Percentiles rank a stretch among this genome's conserved stretches.
Conservation (phyloP, 2,797 vertebrate genomes). For the Tamandua tetradactyla region DNA sequence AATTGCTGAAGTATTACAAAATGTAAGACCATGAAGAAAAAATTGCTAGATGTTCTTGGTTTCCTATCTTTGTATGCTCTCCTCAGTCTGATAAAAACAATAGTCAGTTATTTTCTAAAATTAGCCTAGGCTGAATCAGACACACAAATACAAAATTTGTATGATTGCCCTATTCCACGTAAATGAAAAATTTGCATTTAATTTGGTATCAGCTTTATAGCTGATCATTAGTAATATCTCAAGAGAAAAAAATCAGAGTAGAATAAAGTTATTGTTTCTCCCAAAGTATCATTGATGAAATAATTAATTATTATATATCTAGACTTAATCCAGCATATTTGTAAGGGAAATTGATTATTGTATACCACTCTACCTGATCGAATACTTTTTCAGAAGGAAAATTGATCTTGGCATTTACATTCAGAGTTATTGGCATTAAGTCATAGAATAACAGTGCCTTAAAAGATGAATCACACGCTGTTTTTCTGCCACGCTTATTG, state of each 20-base stretch:
- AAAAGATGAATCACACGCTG: slow-evolving; percentile 81
- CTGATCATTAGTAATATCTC: not conserved
- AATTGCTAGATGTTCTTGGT: not conserved
- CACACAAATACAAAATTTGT: not conserved
- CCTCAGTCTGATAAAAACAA: not conserved
- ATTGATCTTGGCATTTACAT: slow-evolving; percentile 79
- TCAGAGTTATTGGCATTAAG: slow-evolving; percentile 77
- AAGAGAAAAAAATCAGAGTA: not conserved
- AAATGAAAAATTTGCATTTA: not conserved
- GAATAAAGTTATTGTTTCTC: not conserved
- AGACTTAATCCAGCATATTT: not conserved
- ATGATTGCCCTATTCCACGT: not conserved
- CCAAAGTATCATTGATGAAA: not conserved
- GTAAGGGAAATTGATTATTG: slow-evolving; percentile 58
- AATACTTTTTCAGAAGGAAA: slow-evolving; percentile 70
- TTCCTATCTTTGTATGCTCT: not conserved
- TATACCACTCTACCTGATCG: slow-evolving; percentile 51
- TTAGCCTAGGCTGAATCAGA: not conserved
- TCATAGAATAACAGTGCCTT: slow-evolving; percentile 76
- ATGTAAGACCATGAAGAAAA: not conserved
- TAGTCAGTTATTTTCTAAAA: not conserved
- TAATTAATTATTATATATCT: not conserved
- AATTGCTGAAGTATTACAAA: not conserved
- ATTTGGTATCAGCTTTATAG: not conserved
- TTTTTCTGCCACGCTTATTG: slow-evolving; percentile 84